Percentiles rank a stretch among this genome's conserved stretches.
These are phyloP conservation scores for Aepyceros melampus DNA, from an alignment of 2,113 vertebrate genomes.

Conservation along the genomic window DNA sequence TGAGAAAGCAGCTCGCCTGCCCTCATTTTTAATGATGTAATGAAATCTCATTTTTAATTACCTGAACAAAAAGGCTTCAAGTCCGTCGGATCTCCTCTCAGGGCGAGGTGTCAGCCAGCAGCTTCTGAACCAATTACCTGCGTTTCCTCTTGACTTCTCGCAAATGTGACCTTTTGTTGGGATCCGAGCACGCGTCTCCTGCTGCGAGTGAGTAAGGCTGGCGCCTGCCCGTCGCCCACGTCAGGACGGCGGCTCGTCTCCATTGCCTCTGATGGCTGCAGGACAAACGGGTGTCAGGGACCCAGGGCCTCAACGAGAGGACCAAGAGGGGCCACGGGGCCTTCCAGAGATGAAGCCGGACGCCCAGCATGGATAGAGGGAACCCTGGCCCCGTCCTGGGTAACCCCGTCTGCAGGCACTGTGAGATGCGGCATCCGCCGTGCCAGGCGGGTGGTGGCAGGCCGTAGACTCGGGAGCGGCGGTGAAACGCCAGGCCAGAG, in stretches of 20 bases:
- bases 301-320: slow-evolving; percentile 72
- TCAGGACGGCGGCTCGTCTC: slow-evolving; percentile 90
- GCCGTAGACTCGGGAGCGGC: rapidly evolving
- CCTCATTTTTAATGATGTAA: slow-evolving; percentile 66
- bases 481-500: not conserved
- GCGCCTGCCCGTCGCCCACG: slow-evolving; percentile 77
- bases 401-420: not conserved
- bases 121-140: slow-evolving; percentile 94
- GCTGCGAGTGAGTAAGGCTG: slow-evolving; percentile 79
- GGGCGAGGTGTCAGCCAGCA: slow-evolving; percentile 85
- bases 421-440: rapidly evolving
- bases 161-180: slow-evolving; percentile 99
- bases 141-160: slow-evolving; percentile 89
- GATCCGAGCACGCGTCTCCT: slow-evolving; percentile 92
- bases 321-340: not conserved
- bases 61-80: slow-evolving; percentile 86
- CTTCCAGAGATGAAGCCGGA: not conserved
- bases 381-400: slow-evolving; percentile 36
- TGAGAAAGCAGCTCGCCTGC: slow-evolving; percentile 3
- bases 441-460: rapidly evolving
- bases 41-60: slow-evolving; percentile 91
- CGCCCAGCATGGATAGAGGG: rapidly evolving
- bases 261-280: slow-evolving; percentile 90
- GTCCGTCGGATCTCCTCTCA: slow-evolving; percentile 88
- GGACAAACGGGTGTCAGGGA: slow-evolving; percentile 91